Conservation (phyloP, 2,113 vertebrate genomes). For the Anhinga anhinga region DNA sequence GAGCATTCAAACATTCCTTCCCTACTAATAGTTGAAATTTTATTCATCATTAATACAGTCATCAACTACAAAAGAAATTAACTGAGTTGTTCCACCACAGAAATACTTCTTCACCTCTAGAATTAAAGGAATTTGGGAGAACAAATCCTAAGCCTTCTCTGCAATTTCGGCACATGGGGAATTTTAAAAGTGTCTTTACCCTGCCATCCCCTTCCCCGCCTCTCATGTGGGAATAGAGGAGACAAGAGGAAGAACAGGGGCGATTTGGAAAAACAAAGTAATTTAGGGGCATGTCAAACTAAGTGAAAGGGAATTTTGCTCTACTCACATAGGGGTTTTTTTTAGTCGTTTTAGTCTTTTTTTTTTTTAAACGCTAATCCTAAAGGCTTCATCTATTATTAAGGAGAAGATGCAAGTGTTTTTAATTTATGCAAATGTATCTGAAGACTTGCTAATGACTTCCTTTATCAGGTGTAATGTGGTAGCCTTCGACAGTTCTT, state of each 20-base stretch:
- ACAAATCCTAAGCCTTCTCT: not conserved
- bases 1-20: not conserved
- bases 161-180: not conserved
- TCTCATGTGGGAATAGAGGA: not conserved
- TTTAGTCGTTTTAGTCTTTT: not conserved
- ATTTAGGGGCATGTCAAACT: not conserved
- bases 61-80: not conserved
- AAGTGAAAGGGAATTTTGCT: not conserved
- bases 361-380: not conserved
- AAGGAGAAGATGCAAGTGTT: not conserved
- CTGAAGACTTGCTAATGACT: slow-evolving; percentile 1
- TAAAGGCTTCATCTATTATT: slow-evolving; percentile 8
- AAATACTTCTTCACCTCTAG: not conserved
- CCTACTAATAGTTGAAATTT: not conserved
- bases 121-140: not conserved
- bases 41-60: not conserved
- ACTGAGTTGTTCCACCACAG: not conserved
- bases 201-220: not conserved
- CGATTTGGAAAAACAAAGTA: not conserved
- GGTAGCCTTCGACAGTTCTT: not conserved
- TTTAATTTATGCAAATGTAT: slow-evolving; percentile 1
- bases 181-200: not conserved
- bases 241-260: not conserved
- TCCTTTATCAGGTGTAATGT: slow-evolving; percentile 19
- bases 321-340: not conserved